These are phyloP conservation scores for Metaphire vulgaris DNA, from an alignment of 1,140 invertebrate genomes.

Conservation along the genomic window DNA sequence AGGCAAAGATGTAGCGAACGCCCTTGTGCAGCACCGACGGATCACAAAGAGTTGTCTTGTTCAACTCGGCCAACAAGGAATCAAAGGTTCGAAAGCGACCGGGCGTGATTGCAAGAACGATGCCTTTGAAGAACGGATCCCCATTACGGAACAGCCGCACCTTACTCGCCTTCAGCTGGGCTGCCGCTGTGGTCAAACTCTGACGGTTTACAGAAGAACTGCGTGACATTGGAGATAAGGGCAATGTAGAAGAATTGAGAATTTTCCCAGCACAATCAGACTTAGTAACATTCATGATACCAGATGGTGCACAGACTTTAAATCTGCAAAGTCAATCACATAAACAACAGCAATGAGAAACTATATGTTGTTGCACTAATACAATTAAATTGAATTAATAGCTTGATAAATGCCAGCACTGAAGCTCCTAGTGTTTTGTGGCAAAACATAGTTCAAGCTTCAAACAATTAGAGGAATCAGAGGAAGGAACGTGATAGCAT, in stretches of 20 bases:
- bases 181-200: neutral
- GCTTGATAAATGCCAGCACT: no score
- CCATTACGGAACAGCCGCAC: slow-evolving; percentile 91
- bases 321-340: no score
- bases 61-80: slow-evolving; percentile 80
- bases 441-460: no score
- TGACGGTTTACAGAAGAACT: neutral
- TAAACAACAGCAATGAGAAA: no score
- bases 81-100: slow-evolving; percentile 81
- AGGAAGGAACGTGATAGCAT: no score
- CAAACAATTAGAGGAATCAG: no score
- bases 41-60: slow-evolving; percentile 53
- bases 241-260: neutral
- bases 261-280: no score
- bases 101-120: slow-evolving; percentile 79
- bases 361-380: no score
- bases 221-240: neutral
- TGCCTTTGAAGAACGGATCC: slow-evolving; percentile 84
- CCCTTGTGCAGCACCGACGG: slow-evolving; percentile 67
- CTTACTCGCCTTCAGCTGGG: slow-evolving; percentile 65
- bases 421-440: no score
- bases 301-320: no score
- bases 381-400: no score
- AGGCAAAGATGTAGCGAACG: slow-evolving; percentile 76
- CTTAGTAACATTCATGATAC: no score